Base-by-base conservation (phyloP, 2,797 vertebrate species). In the Mus minutoides region DNA sequence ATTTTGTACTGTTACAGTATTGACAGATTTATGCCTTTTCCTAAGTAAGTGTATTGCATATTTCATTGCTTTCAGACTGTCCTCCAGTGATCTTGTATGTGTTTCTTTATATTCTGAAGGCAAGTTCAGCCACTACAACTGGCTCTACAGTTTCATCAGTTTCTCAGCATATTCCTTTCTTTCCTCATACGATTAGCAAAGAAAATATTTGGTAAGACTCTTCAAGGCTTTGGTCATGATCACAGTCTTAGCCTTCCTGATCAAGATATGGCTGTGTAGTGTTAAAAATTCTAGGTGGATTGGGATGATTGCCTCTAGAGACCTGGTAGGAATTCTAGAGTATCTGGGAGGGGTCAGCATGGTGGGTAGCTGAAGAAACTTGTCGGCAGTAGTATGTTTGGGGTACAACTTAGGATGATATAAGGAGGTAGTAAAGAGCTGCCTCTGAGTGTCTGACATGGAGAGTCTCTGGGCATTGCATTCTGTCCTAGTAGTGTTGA, bases 81-180 rank as follows among this genome's bases (percentile, higher is more conserved):
- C 76, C 12, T 73, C 19, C 26, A 89, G 9, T 78, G 16, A 46
- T 54, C n/a, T 46, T 49, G 9, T 40, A 69, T 83, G 86, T 9
- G 34, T 85, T 89, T 95, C 37, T 88, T 88, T 54, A 62, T 71
- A 49, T 31, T 56, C n/a, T 82, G 75, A 86, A 83, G 90, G 46
- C 67, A 40, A 16, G n/a, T 88, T 88, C 7, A n/a, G 71, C 37
- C 62, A 52, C 12, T 82, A 91, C 3, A 4, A 24, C 17, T 91
- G 73, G 21, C 71, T 60, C 79, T 92, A 34, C 8, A 67, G 1
- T 34, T 93, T 80, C 22, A 73, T 37, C 40, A 88, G 6, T 80
- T 88, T 93, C 52, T 67, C 62, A 71, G 52, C 0, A 46, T 79
- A 8, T 69, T 88, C 0, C 3, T 10, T 22, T 34, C 16, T 79